Conservation (phyloP, 1,140 invertebrate genomes). For the Aphelinus certus region DNA sequence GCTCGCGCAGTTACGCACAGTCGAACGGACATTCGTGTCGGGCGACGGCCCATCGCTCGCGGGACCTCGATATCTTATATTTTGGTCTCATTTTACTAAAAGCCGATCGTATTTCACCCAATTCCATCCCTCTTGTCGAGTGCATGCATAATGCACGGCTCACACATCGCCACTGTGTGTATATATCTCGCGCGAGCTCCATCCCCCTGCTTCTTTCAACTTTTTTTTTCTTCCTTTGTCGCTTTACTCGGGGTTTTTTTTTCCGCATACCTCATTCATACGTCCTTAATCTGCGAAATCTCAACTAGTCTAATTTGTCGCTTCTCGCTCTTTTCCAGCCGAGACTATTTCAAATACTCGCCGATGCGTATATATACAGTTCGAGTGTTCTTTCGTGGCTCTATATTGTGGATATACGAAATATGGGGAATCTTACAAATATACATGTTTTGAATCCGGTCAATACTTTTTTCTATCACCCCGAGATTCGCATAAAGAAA, state of each 20-base stretch:
- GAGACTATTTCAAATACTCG: too few species aligned
- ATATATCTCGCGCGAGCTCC: background rate
- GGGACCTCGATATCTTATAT: slow-evolving; percentile 54
- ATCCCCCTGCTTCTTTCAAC: slow-evolving; percentile 24
- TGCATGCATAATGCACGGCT: slow-evolving; percentile 49
- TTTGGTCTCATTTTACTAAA: slow-evolving; percentile 64
- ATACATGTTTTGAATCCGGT: too few species aligned
- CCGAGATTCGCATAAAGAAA: too few species aligned
- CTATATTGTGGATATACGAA: too few species aligned
- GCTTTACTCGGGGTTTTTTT: background rate
- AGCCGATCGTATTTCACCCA: slow-evolving; percentile 61
- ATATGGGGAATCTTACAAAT: too few species aligned
- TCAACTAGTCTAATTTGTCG: background rate
- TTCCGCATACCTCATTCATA: background rate
- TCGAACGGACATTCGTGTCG: slow-evolving; percentile 54
- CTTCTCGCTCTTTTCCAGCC: background rate
- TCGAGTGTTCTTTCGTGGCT: too few species aligned
- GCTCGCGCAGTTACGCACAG: background rate
- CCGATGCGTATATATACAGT: too few species aligned
- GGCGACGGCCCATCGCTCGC: slow-evolving; percentile 36
- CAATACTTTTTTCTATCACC: too few species aligned
- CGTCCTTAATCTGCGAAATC: background rate
- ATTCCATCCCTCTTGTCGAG: slow-evolving; percentile 51
- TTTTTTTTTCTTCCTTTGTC: slow-evolving; percentile 8
- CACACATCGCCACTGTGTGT: background rate